A percentile compares a stretch with the other conserved stretches of the same genome.
Conservation (phyloP, 2,888 invertebrate species). For the Drosophila quinaria region DNA sequence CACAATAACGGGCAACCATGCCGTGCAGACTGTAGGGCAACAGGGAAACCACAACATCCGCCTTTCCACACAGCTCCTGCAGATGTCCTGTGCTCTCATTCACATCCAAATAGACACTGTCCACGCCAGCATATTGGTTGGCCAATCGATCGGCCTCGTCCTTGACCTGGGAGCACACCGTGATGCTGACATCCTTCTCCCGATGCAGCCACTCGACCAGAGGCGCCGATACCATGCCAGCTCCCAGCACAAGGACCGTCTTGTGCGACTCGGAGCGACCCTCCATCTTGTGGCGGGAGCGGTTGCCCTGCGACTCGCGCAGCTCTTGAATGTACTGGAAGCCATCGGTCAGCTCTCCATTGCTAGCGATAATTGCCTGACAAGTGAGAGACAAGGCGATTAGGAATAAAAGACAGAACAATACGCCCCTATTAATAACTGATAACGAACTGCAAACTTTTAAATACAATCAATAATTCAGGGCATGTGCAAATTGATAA, state of each 20-base stretch:
- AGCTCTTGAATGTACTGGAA: constrained; percentile 98
- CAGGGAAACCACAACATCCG: constrained; percentile 93
- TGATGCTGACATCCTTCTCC: constrained; percentile 92
- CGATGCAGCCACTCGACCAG: constrained; percentile 97
- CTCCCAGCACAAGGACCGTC: constrained; percentile 95
- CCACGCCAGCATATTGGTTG: constrained; percentile 91
- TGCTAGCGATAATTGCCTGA: constrained; percentile 98
- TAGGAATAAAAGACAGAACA: neutral
- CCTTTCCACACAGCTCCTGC: constrained; percentile 90
- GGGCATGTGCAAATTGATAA: neutral
- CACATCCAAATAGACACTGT: constrained; percentile 93
- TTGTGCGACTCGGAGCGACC: constrained; percentile 88
- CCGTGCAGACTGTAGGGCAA: constrained; percentile 97
- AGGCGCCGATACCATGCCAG: constrained; percentile 97
- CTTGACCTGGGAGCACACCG: constrained; percentile 94
- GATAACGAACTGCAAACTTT: constrained; percentile 5
- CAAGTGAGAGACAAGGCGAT: neutral
- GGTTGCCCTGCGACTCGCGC: constrained; percentile 88
- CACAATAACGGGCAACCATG: constrained; percentile 93
- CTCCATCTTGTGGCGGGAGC: constrained; percentile 91
- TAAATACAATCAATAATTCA: neutral
- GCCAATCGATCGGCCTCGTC: constrained; percentile 95
- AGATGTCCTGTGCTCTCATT: constrained; percentile 89
- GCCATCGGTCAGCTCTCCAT: constrained; percentile 95
- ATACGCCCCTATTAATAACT: constrained; percentile 1